Base-by-base conservation (phyloP, 2,888 invertebrate genomes). In the Drosophila rellima region DNA sequence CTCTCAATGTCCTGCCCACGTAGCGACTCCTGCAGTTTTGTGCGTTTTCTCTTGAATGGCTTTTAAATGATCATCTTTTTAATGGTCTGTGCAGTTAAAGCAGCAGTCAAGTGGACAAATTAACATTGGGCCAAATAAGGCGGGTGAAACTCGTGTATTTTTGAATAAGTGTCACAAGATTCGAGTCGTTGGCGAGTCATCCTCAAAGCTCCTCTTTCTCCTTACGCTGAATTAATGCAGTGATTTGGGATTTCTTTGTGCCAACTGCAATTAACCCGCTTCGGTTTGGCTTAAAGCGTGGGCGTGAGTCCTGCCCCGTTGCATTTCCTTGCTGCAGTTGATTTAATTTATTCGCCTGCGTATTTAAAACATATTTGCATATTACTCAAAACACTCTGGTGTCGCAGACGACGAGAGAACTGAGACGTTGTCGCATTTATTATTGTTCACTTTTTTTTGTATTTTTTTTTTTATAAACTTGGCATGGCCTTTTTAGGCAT, bases 291-390 rank as follows among this genome's bases (percentile, higher is more conserved):
- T 51, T 54, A 7, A 59, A 54, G 42, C 50, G 70, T 75, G 37
- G 69, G 71, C 67, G 77, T 63, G 66, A 48, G 23, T 84, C 80
- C 84, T 83, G 82, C 48, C 48, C 35, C 52, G 50, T 54, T 72
- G 80, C 74, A 80, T 83, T 84, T 84, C 78, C 84, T 84, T 80
- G 80, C 75, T 64, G 74, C 74, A 65, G 74, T 67, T 64, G 50
- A 55, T 66, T 54, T 83, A 82, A 87, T 84, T 84, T 87, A 84
- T 87, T 75, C 65, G 73, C 62, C 50, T 69, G 72, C 71, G 82
- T 79, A 82, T 86, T 88, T 76, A 81, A 86, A 67, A 74, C 59
- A 60, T 67, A 88, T 83, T 83, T 88, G 88, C 86, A 86, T 85
- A 85, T 86, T 84, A 84, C 85, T 87, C 84, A 87, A 85, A 87